phyloP scores from a whole-genome alignment of 2,113 vertebrate species.

The Mus musculus region GRCm39 chr9:83093001-83093500 shows the following conservation, averaged over 20 bases:
- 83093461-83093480: neutral
- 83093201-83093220: neutral
- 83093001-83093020: too few relatives aligned
- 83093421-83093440: neutral
- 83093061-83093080: conserved; percentile 34
- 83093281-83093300: too few relatives aligned
- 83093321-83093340: conserved; percentile 34
- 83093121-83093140: neutral
- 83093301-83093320: neutral
- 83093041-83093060: neutral
- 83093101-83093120: neutral
- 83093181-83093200: neutral
- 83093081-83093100: conserved; percentile 23
- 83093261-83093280: neutral
- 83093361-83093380: conserved; percentile 21
- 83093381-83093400: neutral
- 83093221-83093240: neutral
- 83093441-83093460: neutral
- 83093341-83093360: neutral
- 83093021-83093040: too few relatives aligned
- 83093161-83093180: neutral
- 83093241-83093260: neutral
- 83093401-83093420: neutral
- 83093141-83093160: neutral
- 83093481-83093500: neutral